These are phyloP conservation scores for Sciurus vulgaris DNA, from an alignment of 2,797 vertebrate species.

Conservation along the genomic window DNA sequence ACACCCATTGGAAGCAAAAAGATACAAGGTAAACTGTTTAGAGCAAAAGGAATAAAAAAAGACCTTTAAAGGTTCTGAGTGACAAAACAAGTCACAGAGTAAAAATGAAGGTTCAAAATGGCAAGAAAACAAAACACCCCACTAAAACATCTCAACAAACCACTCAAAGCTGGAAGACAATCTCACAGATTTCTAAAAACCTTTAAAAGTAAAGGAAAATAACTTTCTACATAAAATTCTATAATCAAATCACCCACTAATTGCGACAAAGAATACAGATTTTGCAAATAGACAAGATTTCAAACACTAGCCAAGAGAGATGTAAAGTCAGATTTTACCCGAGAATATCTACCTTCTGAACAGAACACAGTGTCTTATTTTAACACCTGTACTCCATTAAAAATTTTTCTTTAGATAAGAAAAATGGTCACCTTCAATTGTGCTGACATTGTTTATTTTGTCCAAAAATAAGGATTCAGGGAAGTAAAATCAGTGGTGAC, in stretches of 20 bases:
- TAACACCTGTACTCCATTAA: slow-evolving; percentile 40
- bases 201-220: slow-evolving; percentile 45
- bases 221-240: slow-evolving; percentile 51
- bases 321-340: not conserved
- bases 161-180: not conserved
- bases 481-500: not conserved
- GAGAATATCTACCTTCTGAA: slow-evolving; percentile 47
- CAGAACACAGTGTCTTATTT: not conserved
- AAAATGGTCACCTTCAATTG: slow-evolving; percentile 30
- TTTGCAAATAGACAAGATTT: slow-evolving; percentile 45
- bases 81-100: slow-evolving; percentile 25
- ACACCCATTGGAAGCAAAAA: not conserved
- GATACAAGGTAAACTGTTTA: slow-evolving; percentile 36
- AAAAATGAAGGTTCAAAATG: slow-evolving; percentile 41
- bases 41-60: slow-evolving; percentile 26
- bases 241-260: slow-evolving; percentile 23
- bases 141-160: not conserved
- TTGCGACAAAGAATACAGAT: slow-evolving; percentile 37
- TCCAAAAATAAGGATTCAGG: not conserved
- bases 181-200: not conserved
- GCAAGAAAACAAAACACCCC: not conserved
- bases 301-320: slow-evolving; percentile 32
- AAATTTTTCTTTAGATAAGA: slow-evolving; percentile 45
- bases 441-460: not conserved
- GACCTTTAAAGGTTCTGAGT: slow-evolving; percentile 9